phyloP scores from a whole-genome alignment of 2,797 vertebrate species.

The Chanos chanos region DNA sequence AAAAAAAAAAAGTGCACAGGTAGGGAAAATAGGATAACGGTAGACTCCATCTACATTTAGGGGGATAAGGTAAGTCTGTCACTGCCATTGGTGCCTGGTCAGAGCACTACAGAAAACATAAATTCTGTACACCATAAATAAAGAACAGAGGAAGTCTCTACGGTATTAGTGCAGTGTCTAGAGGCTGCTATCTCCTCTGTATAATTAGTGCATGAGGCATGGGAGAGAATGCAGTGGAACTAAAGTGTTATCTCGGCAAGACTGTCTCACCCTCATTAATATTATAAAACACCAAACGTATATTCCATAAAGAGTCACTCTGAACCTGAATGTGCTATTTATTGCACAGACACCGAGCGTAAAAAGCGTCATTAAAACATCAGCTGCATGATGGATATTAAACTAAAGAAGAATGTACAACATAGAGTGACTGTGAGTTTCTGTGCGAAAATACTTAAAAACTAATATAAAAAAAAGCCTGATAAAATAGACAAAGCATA shows the following conservation, averaged over 20 bases:
- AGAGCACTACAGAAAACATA: neutral
- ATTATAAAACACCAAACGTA: no score
- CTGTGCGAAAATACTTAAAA: slow-evolving; percentile 8
- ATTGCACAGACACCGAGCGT: neutral
- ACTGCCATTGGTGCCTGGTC: no score
- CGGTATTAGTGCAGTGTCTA: slow-evolving; percentile 11
- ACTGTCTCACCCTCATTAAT: slow-evolving; percentile 8
- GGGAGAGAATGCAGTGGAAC: slow-evolving; percentile 1
- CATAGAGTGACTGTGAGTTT: slow-evolving; percentile 32
- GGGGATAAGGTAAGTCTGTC: neutral
- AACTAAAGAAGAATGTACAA: neutral
- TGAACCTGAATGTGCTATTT: no score
- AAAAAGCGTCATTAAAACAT: slow-evolving; percentile 1
- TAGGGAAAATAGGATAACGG: slow-evolving; percentile 26
- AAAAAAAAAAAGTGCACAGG: slow-evolving; percentile 43
- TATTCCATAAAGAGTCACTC: no score
- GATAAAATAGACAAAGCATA: slow-evolving; percentile 40
- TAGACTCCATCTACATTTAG: no score
- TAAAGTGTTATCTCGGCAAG: slow-evolving; percentile 1
- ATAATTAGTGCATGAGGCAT: slow-evolving; percentile 31
- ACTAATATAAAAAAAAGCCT: neutral
- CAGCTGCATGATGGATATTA: slow-evolving; percentile 3
- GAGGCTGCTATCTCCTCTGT: slow-evolving; percentile 27
- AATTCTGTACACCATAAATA: slow-evolving; percentile 21
- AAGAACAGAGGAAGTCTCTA: slow-evolving; percentile 14